These are phyloP conservation scores for Electrona antarctica DNA, from an alignment of 2,113 vertebrate species.

Conservation along the genomic window DNA sequence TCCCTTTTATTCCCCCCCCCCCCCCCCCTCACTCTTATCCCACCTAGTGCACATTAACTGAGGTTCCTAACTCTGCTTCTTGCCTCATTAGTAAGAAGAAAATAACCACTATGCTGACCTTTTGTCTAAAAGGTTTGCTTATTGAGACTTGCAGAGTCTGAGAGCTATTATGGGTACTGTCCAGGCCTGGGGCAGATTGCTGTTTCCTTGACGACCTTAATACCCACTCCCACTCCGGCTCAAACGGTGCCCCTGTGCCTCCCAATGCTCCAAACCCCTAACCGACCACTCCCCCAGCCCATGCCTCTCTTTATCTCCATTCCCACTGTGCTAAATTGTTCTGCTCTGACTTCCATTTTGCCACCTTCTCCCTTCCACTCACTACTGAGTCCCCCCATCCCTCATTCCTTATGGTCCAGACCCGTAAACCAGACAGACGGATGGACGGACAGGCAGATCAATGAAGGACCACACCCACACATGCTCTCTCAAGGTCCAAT, in stretches of 20 bases:
- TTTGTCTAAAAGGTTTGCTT: neutral
- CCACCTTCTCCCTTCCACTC: constrained; percentile 34
- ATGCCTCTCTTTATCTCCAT: constrained; percentile 33
- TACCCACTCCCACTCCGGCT: constrained; percentile 23
- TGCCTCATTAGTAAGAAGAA: constrained; percentile 4
- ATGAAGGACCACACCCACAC: constrained; percentile 58
- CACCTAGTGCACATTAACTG: constrained; percentile 13
- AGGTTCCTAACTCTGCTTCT: neutral
- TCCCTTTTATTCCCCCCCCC: constrained; percentile 10
- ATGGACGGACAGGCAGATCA: constrained; percentile 15
- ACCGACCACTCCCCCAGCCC: constrained; percentile 20
- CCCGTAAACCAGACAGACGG: constrained; percentile 66
- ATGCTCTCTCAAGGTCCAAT: constrained; percentile 43
- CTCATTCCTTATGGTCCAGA: constrained; percentile 45
- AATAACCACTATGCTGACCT: neutral
- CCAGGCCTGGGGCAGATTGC: constrained; percentile 60
- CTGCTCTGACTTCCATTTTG: constrained; percentile 71
- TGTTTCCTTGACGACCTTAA: constrained; percentile 66
- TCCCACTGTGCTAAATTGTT: constrained; percentile 68
- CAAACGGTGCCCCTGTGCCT: constrained; percentile 14
- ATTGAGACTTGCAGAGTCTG: constrained; percentile 9
- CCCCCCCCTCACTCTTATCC: constrained; percentile 9
- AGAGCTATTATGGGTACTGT: constrained; percentile 52
- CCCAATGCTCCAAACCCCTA: constrained; percentile 17
- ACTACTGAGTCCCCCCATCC: constrained; percentile 32